Conservation (phyloP, 2,797 vertebrate genomes). For the Garrulus glandarius region DNA sequence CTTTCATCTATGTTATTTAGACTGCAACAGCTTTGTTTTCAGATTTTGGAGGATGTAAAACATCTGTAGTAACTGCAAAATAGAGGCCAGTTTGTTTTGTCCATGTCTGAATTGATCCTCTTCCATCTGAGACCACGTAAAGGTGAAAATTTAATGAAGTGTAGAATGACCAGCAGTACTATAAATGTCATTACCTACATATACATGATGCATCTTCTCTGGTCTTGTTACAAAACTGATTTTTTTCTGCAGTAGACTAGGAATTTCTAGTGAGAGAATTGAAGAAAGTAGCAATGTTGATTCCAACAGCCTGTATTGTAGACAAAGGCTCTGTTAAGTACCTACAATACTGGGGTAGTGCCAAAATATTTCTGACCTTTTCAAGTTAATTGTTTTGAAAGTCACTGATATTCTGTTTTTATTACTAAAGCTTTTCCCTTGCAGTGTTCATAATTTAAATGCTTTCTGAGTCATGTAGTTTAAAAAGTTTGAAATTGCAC, state of each 20-base stretch:
- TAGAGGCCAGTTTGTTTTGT: neutral
- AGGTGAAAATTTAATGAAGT: conserved; percentile 1
- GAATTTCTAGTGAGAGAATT: neutral
- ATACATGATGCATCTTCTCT: neutral
- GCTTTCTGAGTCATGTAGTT: neutral
- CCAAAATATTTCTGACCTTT: conserved; percentile 34
- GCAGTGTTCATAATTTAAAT: neutral
- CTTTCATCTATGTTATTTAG: neutral
- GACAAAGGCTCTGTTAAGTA: neutral
- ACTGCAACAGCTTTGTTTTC: neutral
- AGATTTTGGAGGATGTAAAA: neutral
- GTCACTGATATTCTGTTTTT: neutral
- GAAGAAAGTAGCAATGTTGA: neutral
- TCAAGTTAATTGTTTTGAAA: neutral
- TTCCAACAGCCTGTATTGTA: neutral
- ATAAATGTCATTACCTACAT: neutral
- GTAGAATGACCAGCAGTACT: neutral
- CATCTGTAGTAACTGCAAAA: neutral
- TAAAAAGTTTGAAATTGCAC: neutral
- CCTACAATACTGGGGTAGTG: neutral
- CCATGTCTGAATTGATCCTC: neutral
- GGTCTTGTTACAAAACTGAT: neutral
- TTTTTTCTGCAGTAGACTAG: neutral
- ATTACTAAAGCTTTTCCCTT: neutral
- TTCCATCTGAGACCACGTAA: neutral